phyloP scores from a whole-genome alignment of 37 sponge, comb jelly and placozoan genomes.

The Mnemiopsis leidyi region DNA sequence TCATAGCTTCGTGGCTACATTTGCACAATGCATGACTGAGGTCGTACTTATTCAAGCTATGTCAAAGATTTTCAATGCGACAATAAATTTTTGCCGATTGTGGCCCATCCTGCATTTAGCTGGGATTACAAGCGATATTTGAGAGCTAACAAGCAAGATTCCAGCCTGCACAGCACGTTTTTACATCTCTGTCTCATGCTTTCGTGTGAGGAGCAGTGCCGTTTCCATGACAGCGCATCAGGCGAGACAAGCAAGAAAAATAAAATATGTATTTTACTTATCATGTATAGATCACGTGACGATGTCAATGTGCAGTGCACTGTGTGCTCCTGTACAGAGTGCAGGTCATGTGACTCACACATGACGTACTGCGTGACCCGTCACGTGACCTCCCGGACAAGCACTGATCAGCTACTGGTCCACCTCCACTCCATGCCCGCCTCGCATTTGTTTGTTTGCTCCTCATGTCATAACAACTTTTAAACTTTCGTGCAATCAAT shows the following conservation, averaged over 20 bases:
- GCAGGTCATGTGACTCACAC: not conserved
- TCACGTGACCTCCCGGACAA: not conserved
- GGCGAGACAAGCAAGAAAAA: constrained; percentile 53
- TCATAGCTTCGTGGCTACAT: too few species aligned
- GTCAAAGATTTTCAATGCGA: not conserved
- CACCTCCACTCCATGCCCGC: not conserved
- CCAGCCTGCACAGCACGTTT: constrained; percentile 1
- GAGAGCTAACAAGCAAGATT: not conserved
- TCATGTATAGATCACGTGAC: constrained; percentile 52
- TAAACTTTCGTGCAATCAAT: constrained; percentile 28
- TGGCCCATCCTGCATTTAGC: not conserved
- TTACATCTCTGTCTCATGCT: constrained; percentile 23
- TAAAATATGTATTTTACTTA: constrained; percentile 65
- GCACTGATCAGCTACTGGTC: not conserved
- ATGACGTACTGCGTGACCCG: not conserved
- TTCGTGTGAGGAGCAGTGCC: not conserved
- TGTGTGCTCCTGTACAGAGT: not conserved
- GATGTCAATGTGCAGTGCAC: not conserved
- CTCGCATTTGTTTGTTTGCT: constrained; percentile 45
- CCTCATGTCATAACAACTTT: constrained; percentile 64
- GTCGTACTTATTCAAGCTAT: not conserved
- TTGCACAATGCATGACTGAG: too few species aligned
- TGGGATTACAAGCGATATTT: not conserved
- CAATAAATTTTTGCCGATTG: not conserved
- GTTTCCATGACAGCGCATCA: constrained; percentile 23